phyloP scores from a whole-genome alignment of 2,888 invertebrate genomes.

The Blera fallax region DNA sequence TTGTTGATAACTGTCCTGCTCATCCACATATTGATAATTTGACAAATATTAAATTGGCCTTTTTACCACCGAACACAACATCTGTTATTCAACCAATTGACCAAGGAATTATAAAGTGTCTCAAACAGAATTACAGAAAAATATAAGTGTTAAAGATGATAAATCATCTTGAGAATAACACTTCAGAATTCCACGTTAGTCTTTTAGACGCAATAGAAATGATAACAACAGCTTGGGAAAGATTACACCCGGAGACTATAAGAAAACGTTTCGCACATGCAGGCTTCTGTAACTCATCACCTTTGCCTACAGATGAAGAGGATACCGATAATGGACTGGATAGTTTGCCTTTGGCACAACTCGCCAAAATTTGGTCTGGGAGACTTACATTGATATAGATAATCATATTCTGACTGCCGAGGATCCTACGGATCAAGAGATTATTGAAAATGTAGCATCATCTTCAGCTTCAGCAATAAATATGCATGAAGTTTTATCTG shows the following conservation, averaged over 20 bases:
- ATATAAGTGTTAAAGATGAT: not conserved
- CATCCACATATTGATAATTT: not conserved
- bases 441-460: not conserved
- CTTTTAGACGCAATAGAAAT: not conserved
- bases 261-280: not conserved
- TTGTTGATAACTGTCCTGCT: not conserved
- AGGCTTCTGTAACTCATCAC: not conserved
- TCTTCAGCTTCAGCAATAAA: not conserved
- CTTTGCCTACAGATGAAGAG: not conserved
- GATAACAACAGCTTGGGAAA: not conserved
- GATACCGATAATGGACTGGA: not conserved
- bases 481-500: not conserved
- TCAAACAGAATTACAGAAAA: not conserved
- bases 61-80: not conserved
- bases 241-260: not conserved
- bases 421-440: not conserved
- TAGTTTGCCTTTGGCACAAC: not conserved
- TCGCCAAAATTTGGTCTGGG: not conserved
- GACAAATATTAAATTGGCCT: not conserved
- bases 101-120: not conserved
- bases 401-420: not conserved
- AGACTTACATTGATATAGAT: not conserved
- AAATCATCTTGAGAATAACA: not conserved
- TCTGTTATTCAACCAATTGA: not conserved
- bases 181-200: not conserved